Base-by-base conservation (phyloP, 2,888 invertebrate species). In the Hyalella azteca region DNA sequence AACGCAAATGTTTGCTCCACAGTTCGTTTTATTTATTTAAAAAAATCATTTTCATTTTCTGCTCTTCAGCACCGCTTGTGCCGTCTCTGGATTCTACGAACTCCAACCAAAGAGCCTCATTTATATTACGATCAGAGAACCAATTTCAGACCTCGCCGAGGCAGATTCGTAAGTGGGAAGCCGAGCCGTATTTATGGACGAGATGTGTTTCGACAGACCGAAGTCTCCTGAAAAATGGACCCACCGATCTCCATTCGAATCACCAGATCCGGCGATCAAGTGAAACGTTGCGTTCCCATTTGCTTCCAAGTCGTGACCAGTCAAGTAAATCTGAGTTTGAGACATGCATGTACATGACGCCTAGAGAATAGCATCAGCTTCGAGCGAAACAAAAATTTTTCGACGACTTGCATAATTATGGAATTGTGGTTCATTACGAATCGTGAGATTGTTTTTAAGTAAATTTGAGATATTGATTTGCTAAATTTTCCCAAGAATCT, bases 91-190 rank as follows among this genome's bases (percentile, higher is more conserved):
- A 54, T 54, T 26, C 66, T 36, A 29, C 19, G 66, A 66, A 66
- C 36, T 32, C 29, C 66, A 19, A 19, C 66, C 66, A 66, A 66
- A 66, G 66, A 11, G 66, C 36, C 66, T 66, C 66, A 66, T 66
- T 66, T 66, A 66, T 66, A 66, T 66, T 66, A 66, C 66, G 66
- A 66, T 66, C 66, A 66, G 66, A 66, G 66, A 66, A 66, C 66
- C 66, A 66, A 66, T 66, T 66, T 66, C 66, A 66, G 36, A 66
- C 66, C 66, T 66, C 66, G 66, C 36, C 66, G 66, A 66, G 66
- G 66, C 66, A 66, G 66, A 66, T 66, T 66, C 66, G 66, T 29
- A 66, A 32, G 66, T n/a, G 36, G 66, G 36, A 66, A 36, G 66
- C 29, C 36, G 66, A 66, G 66, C 66, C n/a, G 66, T 66, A 66